A percentile compares a stretch with the other conserved stretches of the same genome.
phyloP scores from a whole-genome alignment of 1,140 invertebrate species.

The Zaprionus ornatus region DNA sequence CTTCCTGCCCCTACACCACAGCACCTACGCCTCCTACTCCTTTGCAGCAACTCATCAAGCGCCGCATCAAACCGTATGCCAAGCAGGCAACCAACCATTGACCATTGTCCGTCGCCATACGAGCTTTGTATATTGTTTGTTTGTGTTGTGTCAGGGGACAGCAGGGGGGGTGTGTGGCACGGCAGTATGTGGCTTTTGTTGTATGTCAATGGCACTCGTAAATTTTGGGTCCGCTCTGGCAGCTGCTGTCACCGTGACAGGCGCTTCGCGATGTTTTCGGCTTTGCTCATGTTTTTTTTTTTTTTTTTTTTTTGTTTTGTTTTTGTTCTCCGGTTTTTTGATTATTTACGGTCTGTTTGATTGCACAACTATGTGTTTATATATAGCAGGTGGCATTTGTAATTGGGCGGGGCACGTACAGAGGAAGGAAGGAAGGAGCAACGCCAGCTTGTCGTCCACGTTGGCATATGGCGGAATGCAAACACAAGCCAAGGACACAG shows the following conservation, averaged over 20 bases:
- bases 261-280: conserved; percentile 34
- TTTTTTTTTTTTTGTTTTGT: background rate
- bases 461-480: conserved; percentile 13
- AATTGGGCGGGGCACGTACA: conserved; percentile 38
- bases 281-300: conserved; percentile 24
- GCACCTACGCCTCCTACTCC: background rate
- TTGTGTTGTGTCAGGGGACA: background rate
- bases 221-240: conserved; percentile 22
- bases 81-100: conserved; percentile 23
- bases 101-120: conserved; percentile 16
- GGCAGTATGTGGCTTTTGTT: conserved; percentile 2
- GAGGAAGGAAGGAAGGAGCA: background rate
- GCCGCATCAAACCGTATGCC: conserved; percentile 9
- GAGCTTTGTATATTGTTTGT: conserved; percentile 7
- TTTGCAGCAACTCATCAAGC: conserved; percentile 18
- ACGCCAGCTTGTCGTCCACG: background rate
- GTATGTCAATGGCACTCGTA: conserved; percentile 35
- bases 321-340: conserved; percentile 23
- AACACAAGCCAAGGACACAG: conserved; percentile 18
- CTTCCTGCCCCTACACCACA: background rate
- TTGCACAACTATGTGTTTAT: conserved; percentile 70
- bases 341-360: conserved; percentile 68
- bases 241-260: conserved; percentile 28
- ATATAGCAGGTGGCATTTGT: conserved; percentile 60
- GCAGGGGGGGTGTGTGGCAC: background rate